Base-by-base conservation (phyloP, 2,797 vertebrate genomes). In the Ctenosaura bakeri region DNA sequence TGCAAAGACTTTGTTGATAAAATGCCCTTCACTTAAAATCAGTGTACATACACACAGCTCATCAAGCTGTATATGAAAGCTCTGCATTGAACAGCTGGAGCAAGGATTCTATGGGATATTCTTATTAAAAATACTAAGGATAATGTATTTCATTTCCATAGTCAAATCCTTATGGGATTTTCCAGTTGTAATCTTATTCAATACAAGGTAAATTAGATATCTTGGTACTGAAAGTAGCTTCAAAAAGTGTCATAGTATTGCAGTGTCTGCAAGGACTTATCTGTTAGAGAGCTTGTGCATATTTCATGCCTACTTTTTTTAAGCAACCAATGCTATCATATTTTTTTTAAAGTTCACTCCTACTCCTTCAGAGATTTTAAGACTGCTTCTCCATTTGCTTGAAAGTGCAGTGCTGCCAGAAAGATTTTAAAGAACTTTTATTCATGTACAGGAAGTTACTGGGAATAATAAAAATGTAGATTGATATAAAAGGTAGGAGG, bases 401-500 rank as follows among this genome's bases (percentile, higher is more conserved):
- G 90, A 86, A 94, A 90, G 73, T 62, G 73, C 83, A 29, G 6
- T 82, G 8, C 83, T 91, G 62, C 56, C 90, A 84, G 32, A 82
- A 90, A 66, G 76, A 74, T 50, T 93, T 62, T 87, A 81, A 92
- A 80, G 64, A 90, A 50, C 86, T 26, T 16, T 80, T 89, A 86
- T 82, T 91, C 87, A 59, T 26, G 88, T 62, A 29, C 20, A 56
- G n/a, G 83, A 54, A 52, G 26, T 84, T 69, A 69, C 46, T 32
- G 8, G 54, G n/a, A 24, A 26, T 54, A 56, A 50, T 10, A 89
- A 90, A 89, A 81, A 92, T 89, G 90, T 92, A 94, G 54, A 81
- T 86, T 35, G 86, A 89, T 90, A 66, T 89, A 93, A 93, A 94
- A 88, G 86, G 89, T 90, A 80, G 29, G 26, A 71, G 38, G 82